phyloP scores from a whole-genome alignment of 2,797 vertebrate genomes.

The Nannoperca australis region DNA sequence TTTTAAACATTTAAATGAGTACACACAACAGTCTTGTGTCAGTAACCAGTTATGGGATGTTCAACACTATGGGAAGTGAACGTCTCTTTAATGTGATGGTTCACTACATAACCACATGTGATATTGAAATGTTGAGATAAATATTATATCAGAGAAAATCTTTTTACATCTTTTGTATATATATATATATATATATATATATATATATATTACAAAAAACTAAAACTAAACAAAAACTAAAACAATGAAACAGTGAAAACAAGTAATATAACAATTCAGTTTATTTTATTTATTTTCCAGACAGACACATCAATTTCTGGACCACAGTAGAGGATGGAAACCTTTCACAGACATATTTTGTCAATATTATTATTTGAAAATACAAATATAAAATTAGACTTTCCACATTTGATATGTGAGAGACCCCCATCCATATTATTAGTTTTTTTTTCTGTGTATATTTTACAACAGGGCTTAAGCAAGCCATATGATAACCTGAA shows the following conservation, averaged over 20 bases:
- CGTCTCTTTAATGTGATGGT: conserved; percentile 19
- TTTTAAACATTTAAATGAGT: conserved; percentile 17
- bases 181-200: no score
- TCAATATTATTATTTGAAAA: conserved; percentile 94
- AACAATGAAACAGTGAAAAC: conserved; percentile 73
- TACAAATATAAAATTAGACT: conserved; percentile 99
- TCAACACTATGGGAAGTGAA: conserved; percentile 22
- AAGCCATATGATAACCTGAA: conserved; percentile 98
- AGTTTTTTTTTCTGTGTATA: conserved; percentile 85
- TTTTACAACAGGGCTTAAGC: conserved; percentile 98
- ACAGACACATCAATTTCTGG: conserved; percentile 99
- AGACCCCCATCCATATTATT: conserved; percentile 93
- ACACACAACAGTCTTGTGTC: not conserved
- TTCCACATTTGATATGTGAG: conserved; percentile 99
- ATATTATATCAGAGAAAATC: conserved; percentile 13
- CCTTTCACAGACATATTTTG: conserved; percentile 99
- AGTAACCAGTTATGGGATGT: conserved; percentile 31
- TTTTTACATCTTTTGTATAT: not conserved
- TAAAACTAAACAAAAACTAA: conserved; percentile 54
- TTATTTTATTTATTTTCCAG: conserved; percentile 94
- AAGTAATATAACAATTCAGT: conserved; percentile 90
- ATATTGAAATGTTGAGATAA: conserved; percentile 26
- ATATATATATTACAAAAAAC: conserved; percentile 18
- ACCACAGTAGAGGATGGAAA: conserved; percentile 99
- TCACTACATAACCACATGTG: conserved; percentile 12